phyloP scores from a whole-genome alignment of 2,888 invertebrate species.

The Lycocerus yunnanus region DNA sequence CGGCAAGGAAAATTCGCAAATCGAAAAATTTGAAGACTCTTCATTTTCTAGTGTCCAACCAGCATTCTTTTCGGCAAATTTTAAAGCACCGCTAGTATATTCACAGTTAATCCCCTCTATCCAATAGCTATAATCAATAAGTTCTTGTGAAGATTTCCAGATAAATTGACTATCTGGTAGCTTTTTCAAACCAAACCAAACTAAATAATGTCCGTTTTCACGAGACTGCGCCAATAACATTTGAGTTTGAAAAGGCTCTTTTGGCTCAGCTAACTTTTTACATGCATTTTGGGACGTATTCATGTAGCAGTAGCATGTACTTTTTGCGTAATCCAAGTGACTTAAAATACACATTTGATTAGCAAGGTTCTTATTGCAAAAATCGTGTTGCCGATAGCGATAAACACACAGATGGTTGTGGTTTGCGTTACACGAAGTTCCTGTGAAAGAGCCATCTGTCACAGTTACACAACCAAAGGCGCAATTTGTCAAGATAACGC shows the following conservation, averaged over 20 bases:
- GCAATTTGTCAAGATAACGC: neutral
- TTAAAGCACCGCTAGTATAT: neutral
- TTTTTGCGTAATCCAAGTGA: neutral
- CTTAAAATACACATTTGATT: neutral
- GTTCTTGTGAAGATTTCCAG: neutral
- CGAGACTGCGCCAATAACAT: too few species aligned
- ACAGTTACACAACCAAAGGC: neutral
- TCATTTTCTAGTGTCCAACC: conserved; percentile 10
- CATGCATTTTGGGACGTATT: neutral
- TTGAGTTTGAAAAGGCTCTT: conserved; percentile 7
- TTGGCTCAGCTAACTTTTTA: conserved; percentile 7
- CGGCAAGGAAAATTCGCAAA: conserved; percentile 4
- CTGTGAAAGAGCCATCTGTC: neutral
- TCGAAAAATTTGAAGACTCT: neutral
- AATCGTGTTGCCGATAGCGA: neutral
- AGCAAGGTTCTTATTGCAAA: neutral
- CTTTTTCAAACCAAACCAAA: conserved; percentile 7
- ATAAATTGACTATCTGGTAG: neutral
- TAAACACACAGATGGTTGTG: conserved; percentile 8
- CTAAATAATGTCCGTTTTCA: too few species aligned
- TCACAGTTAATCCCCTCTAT: neutral
- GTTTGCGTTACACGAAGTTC: neutral
- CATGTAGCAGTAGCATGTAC: conserved; percentile 6
- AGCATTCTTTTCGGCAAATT: neutral
- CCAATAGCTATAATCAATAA: conserved; percentile 2